Percentiles rank a stretch among this genome's conserved stretches.
phyloP scores from a whole-genome alignment of 2,888 invertebrate species.

The Drosophila pegasa region DNA sequence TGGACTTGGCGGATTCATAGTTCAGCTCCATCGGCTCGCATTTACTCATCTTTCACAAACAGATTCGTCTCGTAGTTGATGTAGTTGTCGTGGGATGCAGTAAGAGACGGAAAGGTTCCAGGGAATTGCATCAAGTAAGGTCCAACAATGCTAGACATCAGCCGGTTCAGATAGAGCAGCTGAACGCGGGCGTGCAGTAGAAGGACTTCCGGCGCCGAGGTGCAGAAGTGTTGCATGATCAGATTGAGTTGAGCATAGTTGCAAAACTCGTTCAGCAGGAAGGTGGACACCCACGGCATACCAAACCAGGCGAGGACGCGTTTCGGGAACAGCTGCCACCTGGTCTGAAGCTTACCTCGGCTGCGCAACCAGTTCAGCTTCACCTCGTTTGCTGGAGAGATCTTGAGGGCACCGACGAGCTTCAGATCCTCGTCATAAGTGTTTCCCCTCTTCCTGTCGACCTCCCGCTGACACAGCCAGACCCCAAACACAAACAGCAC shows the following conservation, averaged over 20 bases:
- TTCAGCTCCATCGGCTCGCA: background rate
- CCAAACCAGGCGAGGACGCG: conserved; percentile 23
- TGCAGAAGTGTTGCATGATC: conserved; percentile 62
- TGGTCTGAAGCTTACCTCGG: background rate
- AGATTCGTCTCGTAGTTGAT: conserved; percentile 52
- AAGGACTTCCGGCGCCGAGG: conserved; percentile 32
- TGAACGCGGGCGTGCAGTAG: conserved; percentile 46
- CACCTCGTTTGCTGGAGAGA: conserved; percentile 34
- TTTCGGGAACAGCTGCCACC: conserved; percentile 23
- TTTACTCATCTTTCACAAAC: conserved; percentile 19
- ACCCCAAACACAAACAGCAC: conserved; percentile 45
- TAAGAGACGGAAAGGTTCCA: conserved; percentile 16
- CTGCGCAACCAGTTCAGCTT: conserved; percentile 51
- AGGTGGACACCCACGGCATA: conserved; percentile 58
- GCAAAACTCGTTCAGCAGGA: conserved; percentile 29
- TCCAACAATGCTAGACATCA: conserved; percentile 6
- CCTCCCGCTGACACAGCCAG: conserved; percentile 41
- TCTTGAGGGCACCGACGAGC: background rate
- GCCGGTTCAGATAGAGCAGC: conserved; percentile 40
- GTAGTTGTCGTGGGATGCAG: conserved; percentile 17
- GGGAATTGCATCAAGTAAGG: conserved; percentile 22
- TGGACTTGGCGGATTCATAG: background rate
- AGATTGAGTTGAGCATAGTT: conserved; percentile 48
- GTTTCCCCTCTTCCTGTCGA: background rate
- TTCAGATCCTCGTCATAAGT: background rate